Evolutionary conservation across 2,113 vertebrate genomes (phyloP).

Genomic region (Larimichthys crocea): DNA sequence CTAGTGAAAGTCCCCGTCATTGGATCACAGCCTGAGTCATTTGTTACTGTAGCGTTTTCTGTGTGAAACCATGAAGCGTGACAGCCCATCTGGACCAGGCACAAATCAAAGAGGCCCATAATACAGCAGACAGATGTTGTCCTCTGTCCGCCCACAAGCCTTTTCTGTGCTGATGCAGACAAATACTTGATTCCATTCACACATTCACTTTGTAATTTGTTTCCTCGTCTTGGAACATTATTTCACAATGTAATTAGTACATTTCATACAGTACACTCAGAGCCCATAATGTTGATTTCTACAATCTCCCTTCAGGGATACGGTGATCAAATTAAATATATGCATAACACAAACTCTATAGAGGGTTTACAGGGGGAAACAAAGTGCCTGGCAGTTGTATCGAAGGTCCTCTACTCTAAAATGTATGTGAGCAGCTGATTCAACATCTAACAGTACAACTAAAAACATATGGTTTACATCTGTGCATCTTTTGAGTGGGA

Average conservation of each 20-base stretch:
- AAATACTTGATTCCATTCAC: constrained; percentile 59
- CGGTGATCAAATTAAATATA: constrained; percentile 23
- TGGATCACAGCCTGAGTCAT: constrained; percentile 70
- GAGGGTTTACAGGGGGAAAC: constrained; percentile 18
- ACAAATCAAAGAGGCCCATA: constrained; percentile 73
- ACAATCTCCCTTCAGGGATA: constrained; percentile 24
- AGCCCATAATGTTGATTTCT: constrained; percentile 38
- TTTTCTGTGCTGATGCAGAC: constrained; percentile 37
- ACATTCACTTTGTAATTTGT: constrained; percentile 5
- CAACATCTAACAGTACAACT: not conserved
- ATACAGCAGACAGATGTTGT: constrained; percentile 72
- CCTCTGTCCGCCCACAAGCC: constrained; percentile 47
- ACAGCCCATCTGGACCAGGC: constrained; percentile 74
- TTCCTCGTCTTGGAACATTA: too few relatives aligned
- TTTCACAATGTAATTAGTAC: constrained; percentile 46
- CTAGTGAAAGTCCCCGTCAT: constrained; percentile 58
- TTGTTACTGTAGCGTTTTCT: constrained; percentile 66
- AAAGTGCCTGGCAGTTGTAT: not conserved
- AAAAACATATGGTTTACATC: not conserved
- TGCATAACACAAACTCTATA: constrained; percentile 1
- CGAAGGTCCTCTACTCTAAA: not conserved
- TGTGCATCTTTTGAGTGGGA: not conserved
- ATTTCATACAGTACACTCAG: constrained; percentile 19
- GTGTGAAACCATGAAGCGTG: constrained; percentile 57
- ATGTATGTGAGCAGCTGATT: not conserved